phyloP scores from a whole-genome alignment of 2,113 vertebrate species.

The Hypanus sabinus region DNA sequence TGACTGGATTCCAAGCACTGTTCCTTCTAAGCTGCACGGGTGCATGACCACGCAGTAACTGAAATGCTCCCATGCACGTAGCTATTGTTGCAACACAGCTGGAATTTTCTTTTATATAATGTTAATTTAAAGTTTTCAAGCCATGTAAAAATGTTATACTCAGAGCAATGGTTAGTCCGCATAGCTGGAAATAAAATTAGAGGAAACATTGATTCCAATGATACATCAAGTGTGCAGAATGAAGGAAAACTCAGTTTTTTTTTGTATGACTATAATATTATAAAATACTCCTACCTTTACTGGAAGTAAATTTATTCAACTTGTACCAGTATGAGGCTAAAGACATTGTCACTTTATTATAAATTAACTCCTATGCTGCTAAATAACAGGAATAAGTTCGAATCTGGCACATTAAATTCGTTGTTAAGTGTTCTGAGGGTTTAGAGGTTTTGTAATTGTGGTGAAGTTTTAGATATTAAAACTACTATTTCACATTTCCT shows the following conservation, averaged over 20 bases:
- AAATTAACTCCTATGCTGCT: background rate
- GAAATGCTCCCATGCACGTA: too few species aligned
- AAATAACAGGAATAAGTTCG: background rate
- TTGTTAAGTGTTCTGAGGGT: slow-evolving; percentile 15
- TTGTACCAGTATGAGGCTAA: background rate
- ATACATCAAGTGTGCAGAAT: background rate
- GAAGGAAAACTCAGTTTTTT: background rate
- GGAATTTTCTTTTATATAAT: too few species aligned
- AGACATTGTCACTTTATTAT: background rate
- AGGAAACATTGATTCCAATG: background rate
- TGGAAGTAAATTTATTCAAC: slow-evolving; percentile 15
- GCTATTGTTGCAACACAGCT: too few species aligned
- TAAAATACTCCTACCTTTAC: background rate
- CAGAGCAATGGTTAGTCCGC: too few species aligned
- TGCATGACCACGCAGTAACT: too few species aligned
- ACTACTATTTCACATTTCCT: slow-evolving; percentile 14
- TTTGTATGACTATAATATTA: background rate
- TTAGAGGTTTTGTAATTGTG: slow-evolving; percentile 26
- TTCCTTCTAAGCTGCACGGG: too few species aligned
- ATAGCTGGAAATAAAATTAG: too few species aligned
- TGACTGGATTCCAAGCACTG: background rate
- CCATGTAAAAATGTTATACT: too few species aligned
- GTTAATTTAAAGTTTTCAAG: too few species aligned
- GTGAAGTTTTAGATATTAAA: slow-evolving; percentile 27
- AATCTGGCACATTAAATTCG: background rate